A percentile compares a stretch with the other conserved stretches of the same genome.
Conservation (phyloP, 1,140 invertebrate genomes). For the Thrips palmi region DNA sequence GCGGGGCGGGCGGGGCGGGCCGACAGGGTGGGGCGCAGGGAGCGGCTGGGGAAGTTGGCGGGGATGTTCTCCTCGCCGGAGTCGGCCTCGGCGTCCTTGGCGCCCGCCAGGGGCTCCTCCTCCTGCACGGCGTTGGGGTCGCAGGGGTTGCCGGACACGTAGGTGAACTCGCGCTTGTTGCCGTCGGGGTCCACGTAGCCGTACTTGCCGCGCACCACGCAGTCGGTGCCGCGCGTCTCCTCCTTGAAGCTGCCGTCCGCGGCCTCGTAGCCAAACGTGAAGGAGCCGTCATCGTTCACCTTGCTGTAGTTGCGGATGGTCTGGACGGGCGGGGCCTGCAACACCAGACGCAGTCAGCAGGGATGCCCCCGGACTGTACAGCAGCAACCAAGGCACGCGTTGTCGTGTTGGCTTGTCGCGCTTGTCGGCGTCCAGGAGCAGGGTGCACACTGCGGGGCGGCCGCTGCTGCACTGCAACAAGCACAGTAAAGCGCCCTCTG, state of each 20-base stretch:
- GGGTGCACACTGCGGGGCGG: constrained; percentile 13
- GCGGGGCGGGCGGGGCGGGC: constrained; percentile 18
- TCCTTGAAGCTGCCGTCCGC: constrained; percentile 81
- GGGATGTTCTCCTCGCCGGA: constrained; percentile 19
- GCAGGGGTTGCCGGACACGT: constrained; percentile 79
- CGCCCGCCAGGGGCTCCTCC: constrained; percentile 27
- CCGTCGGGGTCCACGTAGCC: constrained; percentile 77
- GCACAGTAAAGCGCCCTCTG: too few relatives aligned
- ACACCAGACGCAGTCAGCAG: constrained; percentile 29
- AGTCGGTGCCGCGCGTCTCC: constrained; percentile 68
- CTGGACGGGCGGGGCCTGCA: constrained; percentile 48
- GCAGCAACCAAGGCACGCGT: too few relatives aligned
- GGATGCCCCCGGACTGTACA: too few relatives aligned
- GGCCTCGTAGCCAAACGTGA: constrained; percentile 74
- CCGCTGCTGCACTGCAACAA: constrained; percentile 15
- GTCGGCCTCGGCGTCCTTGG: constrained; percentile 12
- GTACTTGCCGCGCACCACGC: constrained; percentile 72
- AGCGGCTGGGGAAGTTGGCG: constrained; percentile 16
- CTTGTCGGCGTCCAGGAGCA: constrained; percentile 3
- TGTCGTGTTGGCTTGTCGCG: constrained; percentile 12
- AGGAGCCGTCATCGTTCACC: constrained; percentile 66
- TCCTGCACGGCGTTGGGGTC: constrained; percentile 59
- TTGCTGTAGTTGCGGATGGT: constrained; percentile 66
- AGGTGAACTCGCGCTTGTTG: constrained; percentile 71
- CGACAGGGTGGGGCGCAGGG: too few relatives aligned